Percentiles rank a stretch among this genome's conserved stretches.
phyloP scores from a whole-genome alignment of 2,797 vertebrate genomes.

The Mormyrus hasselquistii region DNA sequence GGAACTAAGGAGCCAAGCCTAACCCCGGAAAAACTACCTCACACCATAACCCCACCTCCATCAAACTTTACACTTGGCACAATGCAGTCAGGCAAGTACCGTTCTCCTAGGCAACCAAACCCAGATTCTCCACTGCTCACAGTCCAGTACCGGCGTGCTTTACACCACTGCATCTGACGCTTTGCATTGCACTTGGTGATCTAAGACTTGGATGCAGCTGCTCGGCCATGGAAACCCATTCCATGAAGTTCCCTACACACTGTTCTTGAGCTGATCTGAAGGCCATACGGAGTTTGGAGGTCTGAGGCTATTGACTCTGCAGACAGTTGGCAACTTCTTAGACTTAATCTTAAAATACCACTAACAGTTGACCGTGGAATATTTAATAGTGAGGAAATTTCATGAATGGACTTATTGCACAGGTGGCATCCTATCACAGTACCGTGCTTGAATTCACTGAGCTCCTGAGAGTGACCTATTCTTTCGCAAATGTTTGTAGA shows the following conservation, averaged over 20 bases:
- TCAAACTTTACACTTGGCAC: background rate
- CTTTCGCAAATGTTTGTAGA: background rate
- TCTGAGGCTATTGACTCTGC: background rate
- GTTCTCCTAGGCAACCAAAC: background rate
- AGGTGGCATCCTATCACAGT: background rate
- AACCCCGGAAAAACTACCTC: no score
- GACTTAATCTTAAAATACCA: no score
- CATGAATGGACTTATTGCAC: background rate
- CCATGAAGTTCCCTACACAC: background rate
- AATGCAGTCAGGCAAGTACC: background rate
- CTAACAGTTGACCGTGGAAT: background rate
- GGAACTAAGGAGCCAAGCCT: no score
- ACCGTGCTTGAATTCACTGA: background rate
- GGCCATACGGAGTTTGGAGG: background rate
- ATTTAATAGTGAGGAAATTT: background rate
- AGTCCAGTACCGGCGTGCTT: background rate
- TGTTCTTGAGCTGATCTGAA: background rate
- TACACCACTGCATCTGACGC: background rate
- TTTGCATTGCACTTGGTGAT: background rate
- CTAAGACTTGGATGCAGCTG: background rate
- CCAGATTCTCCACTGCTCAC: no score
- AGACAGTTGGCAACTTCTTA: background rate
- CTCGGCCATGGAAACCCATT: background rate
- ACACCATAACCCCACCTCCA: background rate
- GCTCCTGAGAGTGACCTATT: background rate